Percentiles rank a stretch among this genome's conserved stretches.
These are phyloP conservation scores for Ceyx erithaca DNA, from an alignment of 2,797 vertebrate species.

Conservation along the genomic window DNA sequence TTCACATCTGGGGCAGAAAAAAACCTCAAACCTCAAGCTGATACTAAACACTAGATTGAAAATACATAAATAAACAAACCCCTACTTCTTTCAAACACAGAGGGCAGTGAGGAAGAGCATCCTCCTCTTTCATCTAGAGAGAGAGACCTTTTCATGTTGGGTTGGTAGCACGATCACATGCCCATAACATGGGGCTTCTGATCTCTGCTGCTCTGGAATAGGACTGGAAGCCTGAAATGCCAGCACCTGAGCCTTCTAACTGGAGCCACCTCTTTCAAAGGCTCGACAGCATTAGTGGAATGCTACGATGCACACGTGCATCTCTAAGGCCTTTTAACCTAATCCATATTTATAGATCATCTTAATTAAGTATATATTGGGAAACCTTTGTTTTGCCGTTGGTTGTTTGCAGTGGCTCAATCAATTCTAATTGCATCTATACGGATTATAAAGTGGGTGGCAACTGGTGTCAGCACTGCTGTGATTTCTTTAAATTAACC, in stretches of 20 bases:
- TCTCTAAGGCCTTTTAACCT: slow-evolving; percentile 20
- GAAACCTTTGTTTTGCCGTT: slow-evolving; percentile 55
- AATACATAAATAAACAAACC: not conserved
- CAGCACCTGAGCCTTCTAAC: not conserved
- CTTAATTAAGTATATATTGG: slow-evolving; percentile 33
- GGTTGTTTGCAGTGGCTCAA: slow-evolving; percentile 49
- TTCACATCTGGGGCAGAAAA: not conserved
- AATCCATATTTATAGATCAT: slow-evolving; percentile 66
- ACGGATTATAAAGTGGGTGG: slow-evolving; percentile 43
- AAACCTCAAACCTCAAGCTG: not conserved
- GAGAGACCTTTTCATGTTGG: not conserved
- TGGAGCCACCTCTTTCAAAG: not conserved
- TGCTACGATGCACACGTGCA: not conserved
- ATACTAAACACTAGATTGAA: not conserved
- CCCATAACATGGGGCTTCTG: not conserved
- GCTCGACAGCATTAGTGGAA: not conserved
- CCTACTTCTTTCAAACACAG: not conserved
- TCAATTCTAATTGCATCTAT: slow-evolving; percentile 64
- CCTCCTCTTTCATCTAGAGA: not conserved
- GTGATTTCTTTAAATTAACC: slow-evolving; percentile 49
- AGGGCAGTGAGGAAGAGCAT: not conserved
- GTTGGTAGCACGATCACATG: not conserved
- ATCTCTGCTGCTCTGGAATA: not conserved
- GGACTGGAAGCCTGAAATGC: not conserved
- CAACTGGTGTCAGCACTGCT: slow-evolving; percentile 38